Evolutionary conservation across 2,888 invertebrate species (phyloP).

Genomic region (Athalia circularis): DNA sequence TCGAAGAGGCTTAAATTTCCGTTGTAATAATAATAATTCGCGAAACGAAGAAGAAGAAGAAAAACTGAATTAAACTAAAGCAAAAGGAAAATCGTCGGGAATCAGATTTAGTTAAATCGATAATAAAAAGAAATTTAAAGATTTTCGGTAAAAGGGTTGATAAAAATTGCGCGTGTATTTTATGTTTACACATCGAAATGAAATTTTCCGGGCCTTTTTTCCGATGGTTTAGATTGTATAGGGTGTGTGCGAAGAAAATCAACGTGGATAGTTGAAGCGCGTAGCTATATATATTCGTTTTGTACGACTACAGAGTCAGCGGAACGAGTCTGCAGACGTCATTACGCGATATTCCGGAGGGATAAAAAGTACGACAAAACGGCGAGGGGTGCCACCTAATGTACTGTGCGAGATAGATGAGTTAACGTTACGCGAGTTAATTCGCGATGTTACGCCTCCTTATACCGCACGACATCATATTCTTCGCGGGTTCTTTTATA

Average conservation of each 20-base stretch:
- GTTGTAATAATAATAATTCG: too few relatives aligned
- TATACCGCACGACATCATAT: background rate
- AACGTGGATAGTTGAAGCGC: background rate
- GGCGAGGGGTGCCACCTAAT: conserved; percentile 66
- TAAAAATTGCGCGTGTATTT: too few relatives aligned
- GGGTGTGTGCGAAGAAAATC: conserved; percentile 1
- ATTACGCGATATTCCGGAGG: conserved; percentile 67
- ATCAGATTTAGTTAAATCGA: too few relatives aligned
- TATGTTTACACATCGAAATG: too few relatives aligned
- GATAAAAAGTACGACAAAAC: conserved; percentile 58
- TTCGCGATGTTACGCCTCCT: conserved; percentile 62
- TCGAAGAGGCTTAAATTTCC: too few relatives aligned
- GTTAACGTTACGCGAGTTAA: conserved; percentile 64
- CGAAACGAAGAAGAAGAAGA: too few relatives aligned
- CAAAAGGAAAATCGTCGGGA: too few relatives aligned
- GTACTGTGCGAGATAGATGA: conserved; percentile 71
- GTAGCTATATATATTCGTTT: background rate
- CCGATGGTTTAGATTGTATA: too few relatives aligned
- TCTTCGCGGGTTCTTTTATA: background rate
- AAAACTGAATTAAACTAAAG: too few relatives aligned
- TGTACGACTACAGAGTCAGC: background rate
- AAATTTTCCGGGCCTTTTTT: too few relatives aligned
- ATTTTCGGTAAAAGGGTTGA: too few relatives aligned
- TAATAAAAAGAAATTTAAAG: too few relatives aligned
- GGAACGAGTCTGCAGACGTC: conserved; percentile 59